phyloP scores from a whole-genome alignment of 2,797 vertebrate genomes.

The Anas georgica region DNA sequence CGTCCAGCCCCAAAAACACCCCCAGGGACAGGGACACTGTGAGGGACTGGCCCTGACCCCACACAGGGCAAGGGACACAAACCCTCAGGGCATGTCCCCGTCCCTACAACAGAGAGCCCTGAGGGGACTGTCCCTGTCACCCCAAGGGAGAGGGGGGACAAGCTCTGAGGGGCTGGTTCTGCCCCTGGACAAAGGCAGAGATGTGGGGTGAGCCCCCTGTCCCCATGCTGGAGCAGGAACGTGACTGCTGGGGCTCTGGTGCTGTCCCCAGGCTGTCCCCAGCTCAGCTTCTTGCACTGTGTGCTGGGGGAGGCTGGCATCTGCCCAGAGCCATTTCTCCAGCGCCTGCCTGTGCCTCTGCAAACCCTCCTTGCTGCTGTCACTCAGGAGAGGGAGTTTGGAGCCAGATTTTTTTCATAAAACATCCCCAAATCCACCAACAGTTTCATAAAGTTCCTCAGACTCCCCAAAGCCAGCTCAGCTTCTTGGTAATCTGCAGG shows the following conservation, averaged over 20 bases:
- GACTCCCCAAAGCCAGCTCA: neutral
- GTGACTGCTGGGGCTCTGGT: neutral
- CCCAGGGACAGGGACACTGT: rapidly evolving
- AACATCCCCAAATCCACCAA: neutral
- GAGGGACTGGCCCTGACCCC: too few relatives aligned
- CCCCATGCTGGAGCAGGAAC: neutral
- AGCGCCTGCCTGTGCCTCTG: rapidly evolving
- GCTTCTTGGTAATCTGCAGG: neutral
- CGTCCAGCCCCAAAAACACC: too few relatives aligned
- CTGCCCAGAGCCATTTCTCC: neutral
- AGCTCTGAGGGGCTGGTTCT: neutral
- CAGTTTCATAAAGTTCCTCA: rapidly evolving
- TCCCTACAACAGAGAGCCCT: neutral
- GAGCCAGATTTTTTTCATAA: neutral
- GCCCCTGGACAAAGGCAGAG: neutral
- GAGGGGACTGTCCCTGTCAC: neutral
- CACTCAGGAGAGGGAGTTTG: neutral
- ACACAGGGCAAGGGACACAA: too few relatives aligned
- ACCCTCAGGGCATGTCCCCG: neutral
- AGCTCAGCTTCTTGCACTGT: neutral
- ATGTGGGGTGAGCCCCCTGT: neutral
- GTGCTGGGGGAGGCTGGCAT: rapidly evolving
- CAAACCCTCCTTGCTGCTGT: rapidly evolving
- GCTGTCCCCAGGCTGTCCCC: too few relatives aligned
- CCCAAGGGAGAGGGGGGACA: neutral